Evolutionary conservation across 2,888 invertebrate species (phyloP).

Genomic region (Ornithoptera priamus): DNA sequence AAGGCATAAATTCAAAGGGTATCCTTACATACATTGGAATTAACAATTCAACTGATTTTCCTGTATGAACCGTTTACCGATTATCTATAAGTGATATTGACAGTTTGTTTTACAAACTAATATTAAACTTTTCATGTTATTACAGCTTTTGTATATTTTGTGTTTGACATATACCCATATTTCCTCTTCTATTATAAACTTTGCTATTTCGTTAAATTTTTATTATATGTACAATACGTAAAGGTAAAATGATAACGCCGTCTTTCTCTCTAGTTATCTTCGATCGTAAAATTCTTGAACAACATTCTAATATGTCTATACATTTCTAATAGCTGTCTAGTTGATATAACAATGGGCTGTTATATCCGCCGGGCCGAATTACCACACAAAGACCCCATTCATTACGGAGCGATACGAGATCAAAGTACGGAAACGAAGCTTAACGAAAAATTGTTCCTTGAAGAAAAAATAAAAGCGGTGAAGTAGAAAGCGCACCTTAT

Average conservation of each 20-base stretch:
- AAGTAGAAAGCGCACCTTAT: constrained; percentile 8
- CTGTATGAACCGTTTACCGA: constrained; percentile 40
- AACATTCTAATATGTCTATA: constrained; percentile 21
- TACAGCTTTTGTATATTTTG: too few relatives aligned
- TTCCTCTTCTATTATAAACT: too few relatives aligned
- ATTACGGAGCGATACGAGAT: constrained; percentile 29
- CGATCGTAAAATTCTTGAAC: neutral
- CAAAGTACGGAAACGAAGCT: constrained; percentile 30
- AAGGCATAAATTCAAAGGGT: constrained; percentile 45
- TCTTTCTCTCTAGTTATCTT: neutral
- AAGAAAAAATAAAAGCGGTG: constrained; percentile 23
- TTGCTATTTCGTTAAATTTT: too few relatives aligned
- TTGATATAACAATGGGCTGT: constrained; percentile 29
- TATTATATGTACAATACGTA: too few relatives aligned
- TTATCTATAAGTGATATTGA: constrained; percentile 2
- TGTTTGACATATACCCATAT: too few relatives aligned
- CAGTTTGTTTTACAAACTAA: neutral
- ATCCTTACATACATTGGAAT: constrained; percentile 58
- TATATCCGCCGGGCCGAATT: constrained; percentile 30
- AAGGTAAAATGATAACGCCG: neutral
- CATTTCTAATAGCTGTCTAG: constrained; percentile 27
- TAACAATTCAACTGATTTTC: constrained; percentile 58
- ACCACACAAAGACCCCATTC: constrained; percentile 31
- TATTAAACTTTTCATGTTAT: too few relatives aligned
- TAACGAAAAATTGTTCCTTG: constrained; percentile 28